phyloP scores from a whole-genome alignment of 2,113 vertebrate genomes.

The Boleophthalmus pectinirostris region DNA sequence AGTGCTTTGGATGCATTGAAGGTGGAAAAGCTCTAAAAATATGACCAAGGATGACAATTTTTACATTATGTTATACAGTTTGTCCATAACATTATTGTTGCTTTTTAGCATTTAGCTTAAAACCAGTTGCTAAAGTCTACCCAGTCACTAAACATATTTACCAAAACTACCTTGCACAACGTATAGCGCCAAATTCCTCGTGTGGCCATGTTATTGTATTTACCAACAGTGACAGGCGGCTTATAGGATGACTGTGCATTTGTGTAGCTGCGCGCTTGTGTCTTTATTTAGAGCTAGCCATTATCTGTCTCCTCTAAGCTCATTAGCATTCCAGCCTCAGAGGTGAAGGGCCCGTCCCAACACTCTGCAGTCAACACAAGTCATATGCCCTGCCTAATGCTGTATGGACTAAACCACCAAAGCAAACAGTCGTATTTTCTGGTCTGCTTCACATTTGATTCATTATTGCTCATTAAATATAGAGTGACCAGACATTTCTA shows the following conservation, averaged over 20 bases:
- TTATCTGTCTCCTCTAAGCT: constrained; percentile 44
- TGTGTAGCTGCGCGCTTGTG: neutral
- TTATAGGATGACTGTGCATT: neutral
- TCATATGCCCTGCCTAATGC: constrained; percentile 18
- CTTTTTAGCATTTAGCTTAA: neutral
- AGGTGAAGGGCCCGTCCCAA: constrained; percentile 17
- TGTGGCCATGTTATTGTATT: neutral
- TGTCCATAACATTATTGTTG: too few species aligned
- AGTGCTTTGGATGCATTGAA: too few species aligned
- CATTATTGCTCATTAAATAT: neutral
- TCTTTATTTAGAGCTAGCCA: constrained; percentile 46
- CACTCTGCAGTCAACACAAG: constrained; percentile 40
- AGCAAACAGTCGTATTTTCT: neutral
- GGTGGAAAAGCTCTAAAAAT: too few species aligned
- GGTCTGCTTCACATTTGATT: neutral
- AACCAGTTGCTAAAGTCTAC: neutral
- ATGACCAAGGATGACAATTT: too few species aligned
- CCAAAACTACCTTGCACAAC: neutral
- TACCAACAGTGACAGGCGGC: neutral
- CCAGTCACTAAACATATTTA: neutral
- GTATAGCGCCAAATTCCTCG: neutral
- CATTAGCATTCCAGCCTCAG: constrained; percentile 39
- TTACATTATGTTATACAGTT: too few species aligned
- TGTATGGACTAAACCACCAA: neutral
- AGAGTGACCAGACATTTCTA: too few species aligned